These are phyloP conservation scores for Leptopilina boulardi DNA, from an alignment of 1,140 invertebrate genomes.

Conservation along the genomic window DNA sequence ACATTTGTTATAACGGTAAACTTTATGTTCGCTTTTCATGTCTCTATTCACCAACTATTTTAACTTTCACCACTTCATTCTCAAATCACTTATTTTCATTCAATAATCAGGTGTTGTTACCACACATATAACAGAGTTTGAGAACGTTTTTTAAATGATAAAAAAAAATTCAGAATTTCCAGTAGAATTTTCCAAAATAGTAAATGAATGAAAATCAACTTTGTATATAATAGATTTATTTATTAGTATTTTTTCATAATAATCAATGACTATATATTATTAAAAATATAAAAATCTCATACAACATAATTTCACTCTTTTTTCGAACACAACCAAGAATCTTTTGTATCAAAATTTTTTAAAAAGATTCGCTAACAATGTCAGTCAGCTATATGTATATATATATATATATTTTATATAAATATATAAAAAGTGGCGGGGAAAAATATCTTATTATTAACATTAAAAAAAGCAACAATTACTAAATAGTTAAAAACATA, in stretches of 20 bases:
- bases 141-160: no score
- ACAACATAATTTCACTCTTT: not conserved
- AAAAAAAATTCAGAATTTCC: no score
- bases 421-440: no score
- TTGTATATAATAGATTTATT: not conserved
- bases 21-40: not conserved
- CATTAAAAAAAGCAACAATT: not conserved
- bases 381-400: not conserved
- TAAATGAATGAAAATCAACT: no score
- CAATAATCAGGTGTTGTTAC: not conserved
- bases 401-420: no score
- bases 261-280: not conserved
- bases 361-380: not conserved
- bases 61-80: conserved; percentile 14
- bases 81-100: conserved; percentile 21
- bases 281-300: conserved; percentile 2
- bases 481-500: not conserved
- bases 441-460: no score
- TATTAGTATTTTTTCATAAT: not conserved
- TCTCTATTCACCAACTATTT: not conserved
- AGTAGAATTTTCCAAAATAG: not conserved
- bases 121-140: not conserved
- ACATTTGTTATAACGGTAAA: not conserved
- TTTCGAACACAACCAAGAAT: conserved; percentile 2
- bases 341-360: not conserved